Evolutionary conservation across 1,140 invertebrate genomes (phyloP).

Genomic region (Drosophila nannoptera): DNA sequence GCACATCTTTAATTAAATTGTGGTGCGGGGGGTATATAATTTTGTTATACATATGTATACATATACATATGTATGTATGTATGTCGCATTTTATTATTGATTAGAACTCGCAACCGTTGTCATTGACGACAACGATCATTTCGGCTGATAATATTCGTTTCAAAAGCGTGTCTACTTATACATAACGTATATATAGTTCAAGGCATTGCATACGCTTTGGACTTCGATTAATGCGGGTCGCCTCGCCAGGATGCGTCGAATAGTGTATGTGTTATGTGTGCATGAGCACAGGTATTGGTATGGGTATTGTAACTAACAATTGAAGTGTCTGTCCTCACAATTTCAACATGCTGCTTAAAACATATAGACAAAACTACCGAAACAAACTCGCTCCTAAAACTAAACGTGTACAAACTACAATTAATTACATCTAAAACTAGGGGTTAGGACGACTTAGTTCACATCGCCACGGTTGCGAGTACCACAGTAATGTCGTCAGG

Average conservation of each 20-base stretch:
- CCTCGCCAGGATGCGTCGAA: conserved; percentile 66
- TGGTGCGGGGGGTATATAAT: conserved; percentile 1
- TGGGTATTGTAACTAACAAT: conserved; percentile 55
- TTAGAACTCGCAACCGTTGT: conserved; percentile 59
- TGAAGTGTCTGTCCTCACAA: conserved; percentile 43
- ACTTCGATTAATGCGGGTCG: conserved; percentile 33
- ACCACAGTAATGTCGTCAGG: conserved; percentile 98
- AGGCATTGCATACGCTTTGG: conserved; percentile 47
- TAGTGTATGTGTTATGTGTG: conserved; percentile 12
- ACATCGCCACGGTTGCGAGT: conserved; percentile 91
- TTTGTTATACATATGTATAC: conserved; percentile 9
- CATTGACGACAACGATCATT: conserved; percentile 47
- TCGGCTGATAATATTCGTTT: conserved; percentile 52
- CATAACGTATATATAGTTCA: conserved; percentile 49
- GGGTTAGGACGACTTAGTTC: conserved; percentile 72
- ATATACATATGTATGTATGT: conserved; percentile 16
- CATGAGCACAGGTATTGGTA: neutral
- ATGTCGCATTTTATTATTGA: conserved; percentile 44
- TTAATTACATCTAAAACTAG: conserved; percentile 68
- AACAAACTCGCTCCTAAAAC: conserved; percentile 66
- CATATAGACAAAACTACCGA: conserved; percentile 59
- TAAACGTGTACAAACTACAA: conserved; percentile 69
- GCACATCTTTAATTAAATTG: conserved; percentile 17
- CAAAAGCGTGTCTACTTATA: conserved; percentile 63
- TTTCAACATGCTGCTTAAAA: conserved; percentile 72